A percentile compares a stretch with the other conserved stretches of the same genome.
Evolutionary conservation across 2,113 vertebrate genomes (phyloP).

Genomic region (Sebastes schlegelii): DNA sequence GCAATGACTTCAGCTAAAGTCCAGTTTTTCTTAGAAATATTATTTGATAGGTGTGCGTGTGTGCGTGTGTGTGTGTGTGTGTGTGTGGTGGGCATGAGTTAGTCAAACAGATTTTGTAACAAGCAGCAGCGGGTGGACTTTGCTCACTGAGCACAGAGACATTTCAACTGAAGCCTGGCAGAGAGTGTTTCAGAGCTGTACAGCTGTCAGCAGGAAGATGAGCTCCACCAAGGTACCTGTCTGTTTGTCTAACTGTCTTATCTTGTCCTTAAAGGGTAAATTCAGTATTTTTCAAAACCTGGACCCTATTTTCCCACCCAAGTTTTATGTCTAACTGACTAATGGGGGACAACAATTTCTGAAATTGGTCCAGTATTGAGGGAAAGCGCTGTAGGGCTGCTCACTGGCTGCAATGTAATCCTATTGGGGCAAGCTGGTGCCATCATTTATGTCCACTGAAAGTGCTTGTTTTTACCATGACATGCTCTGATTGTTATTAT

Average conservation of each 20-base stretch:
- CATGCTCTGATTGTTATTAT: too few relatives aligned
- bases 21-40: not conserved
- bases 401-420: too few relatives aligned
- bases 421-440: too few relatives aligned
- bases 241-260: not conserved
- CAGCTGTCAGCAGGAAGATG: slow-evolving; percentile 6
- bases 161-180: not conserved
- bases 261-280: not conserved
- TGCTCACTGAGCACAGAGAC: slow-evolving; percentile 15
- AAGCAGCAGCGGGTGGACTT: slow-evolving; percentile 35
- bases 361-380: too few relatives aligned
- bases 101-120: slow-evolving; percentile 25
- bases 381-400: too few relatives aligned
- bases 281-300: too few relatives aligned
- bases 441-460: too few relatives aligned
- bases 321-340: too few relatives aligned
- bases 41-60: not conserved
- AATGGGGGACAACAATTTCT: too few relatives aligned
- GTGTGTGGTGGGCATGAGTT: not conserved
- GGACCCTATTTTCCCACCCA: too few relatives aligned
- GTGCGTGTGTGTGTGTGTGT: not conserved
- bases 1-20: not conserved
- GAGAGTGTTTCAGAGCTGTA: not conserved
- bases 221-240: slow-evolving; percentile 19
- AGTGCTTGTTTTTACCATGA: too few relatives aligned